These are phyloP conservation scores for Galago senegalensis DNA, from an alignment of 2,797 vertebrate genomes.

Conservation along the genomic window DNA sequence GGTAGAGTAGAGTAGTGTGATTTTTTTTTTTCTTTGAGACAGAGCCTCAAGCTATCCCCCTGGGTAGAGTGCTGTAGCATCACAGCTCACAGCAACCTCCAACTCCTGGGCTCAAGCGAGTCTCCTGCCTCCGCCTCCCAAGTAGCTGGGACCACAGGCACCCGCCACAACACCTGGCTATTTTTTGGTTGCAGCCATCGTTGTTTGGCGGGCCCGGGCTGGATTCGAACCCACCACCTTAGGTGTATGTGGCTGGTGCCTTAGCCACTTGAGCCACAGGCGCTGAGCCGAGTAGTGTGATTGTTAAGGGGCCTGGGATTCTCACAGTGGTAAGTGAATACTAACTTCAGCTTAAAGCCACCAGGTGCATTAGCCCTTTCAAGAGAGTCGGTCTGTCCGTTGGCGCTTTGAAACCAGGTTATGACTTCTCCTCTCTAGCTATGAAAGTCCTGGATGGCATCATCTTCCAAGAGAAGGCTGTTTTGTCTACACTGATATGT, in stretches of 20 bases:
- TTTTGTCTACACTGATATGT: background rate
- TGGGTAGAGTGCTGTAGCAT: too few relatives aligned
- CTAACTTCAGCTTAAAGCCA: background rate
- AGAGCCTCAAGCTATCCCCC: too few relatives aligned
- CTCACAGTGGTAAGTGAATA: background rate
- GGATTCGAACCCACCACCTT: too few relatives aligned
- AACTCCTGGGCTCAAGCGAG: too few relatives aligned
- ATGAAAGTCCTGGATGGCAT: background rate
- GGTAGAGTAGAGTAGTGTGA: background rate
- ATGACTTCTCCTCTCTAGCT: background rate
- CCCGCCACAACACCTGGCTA: too few relatives aligned
- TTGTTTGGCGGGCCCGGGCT: too few relatives aligned
- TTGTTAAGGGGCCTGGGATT: background rate
- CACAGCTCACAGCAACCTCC: too few relatives aligned
- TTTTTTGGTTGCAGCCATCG: too few relatives aligned
- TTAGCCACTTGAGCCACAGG: too few relatives aligned
- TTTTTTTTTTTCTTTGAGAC: background rate
- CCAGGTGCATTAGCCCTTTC: background rate
- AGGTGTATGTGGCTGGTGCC: too few relatives aligned
- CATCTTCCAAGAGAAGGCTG: background rate
- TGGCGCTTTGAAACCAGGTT: background rate
- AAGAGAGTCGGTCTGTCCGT: background rate
- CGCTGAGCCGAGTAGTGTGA: background rate
- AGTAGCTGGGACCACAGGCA: too few relatives aligned
- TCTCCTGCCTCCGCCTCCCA: too few relatives aligned